phyloP scores from a whole-genome alignment of 2,888 invertebrate species.

The Biston betularia region DNA sequence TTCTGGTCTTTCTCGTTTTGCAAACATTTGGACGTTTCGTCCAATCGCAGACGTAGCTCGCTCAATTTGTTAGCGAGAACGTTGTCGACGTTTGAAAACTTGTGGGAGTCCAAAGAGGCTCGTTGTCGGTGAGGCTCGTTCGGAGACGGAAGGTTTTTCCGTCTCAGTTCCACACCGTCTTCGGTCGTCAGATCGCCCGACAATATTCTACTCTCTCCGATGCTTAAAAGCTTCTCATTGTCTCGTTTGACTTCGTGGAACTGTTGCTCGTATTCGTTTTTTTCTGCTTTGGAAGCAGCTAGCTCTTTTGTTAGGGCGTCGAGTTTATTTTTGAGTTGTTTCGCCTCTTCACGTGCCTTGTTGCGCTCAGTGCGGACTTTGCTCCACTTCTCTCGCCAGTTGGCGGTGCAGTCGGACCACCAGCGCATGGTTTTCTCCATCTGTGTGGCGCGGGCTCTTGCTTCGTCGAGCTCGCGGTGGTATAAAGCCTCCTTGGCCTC shows the following conservation, averaged over 20 bases:
- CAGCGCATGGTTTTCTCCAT: conserved; percentile 99
- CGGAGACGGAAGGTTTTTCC: conserved; percentile 70
- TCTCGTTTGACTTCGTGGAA: conserved; percentile 92
- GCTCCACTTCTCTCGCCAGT: conserved; percentile 98
- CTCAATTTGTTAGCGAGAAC: conserved; percentile 74
- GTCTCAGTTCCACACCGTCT: conserved; percentile 75
- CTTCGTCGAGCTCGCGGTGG: conserved; percentile 95
- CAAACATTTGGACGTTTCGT: conserved; percentile 73
- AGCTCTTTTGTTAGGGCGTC: conserved; percentile 92
- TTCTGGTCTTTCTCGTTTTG: conserved; percentile 80
- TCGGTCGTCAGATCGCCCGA: conserved; percentile 72
- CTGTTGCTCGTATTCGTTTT: conserved; percentile 91
- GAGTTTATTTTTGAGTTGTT: conserved; percentile 92
- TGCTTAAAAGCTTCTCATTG: conserved; percentile 90
- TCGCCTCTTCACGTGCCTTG: conserved; percentile 95
- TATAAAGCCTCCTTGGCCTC: conserved; percentile 91
- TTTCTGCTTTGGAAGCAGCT: conserved; percentile 90
- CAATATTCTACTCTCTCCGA: conserved; percentile 78
- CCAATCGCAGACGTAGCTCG: conserved; percentile 71
- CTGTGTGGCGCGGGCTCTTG: conserved; percentile 96
- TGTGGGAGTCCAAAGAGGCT: conserved; percentile 79
- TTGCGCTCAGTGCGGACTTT: conserved; percentile 97
- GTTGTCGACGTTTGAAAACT: conserved; percentile 78
- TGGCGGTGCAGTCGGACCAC: conserved; percentile 99
- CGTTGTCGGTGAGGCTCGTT: conserved; percentile 71